Conservation (phyloP, 2,888 invertebrate species). For the Platycnemis pennipes region DNA sequence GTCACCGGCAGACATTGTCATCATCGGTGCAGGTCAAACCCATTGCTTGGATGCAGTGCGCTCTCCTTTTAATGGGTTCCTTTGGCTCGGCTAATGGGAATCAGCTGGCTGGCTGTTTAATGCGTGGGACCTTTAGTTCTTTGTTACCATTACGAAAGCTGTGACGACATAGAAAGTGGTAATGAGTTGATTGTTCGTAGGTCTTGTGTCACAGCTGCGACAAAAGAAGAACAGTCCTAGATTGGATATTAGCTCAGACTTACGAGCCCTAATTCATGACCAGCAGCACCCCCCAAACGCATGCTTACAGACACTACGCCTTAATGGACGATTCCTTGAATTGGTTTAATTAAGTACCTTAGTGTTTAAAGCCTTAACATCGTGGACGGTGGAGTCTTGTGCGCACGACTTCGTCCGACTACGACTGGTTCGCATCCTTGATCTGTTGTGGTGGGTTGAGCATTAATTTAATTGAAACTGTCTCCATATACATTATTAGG, state of each 20-base stretch:
- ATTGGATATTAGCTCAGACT: not conserved
- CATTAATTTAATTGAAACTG: too few relatives aligned
- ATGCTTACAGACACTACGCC: too few relatives aligned
- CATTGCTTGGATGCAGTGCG: not conserved
- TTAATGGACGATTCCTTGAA: too few relatives aligned
- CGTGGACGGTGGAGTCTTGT: too few relatives aligned
- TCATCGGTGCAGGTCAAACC: not conserved
- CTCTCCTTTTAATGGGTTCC: not conserved
- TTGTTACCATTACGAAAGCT: slow-evolving; percentile 21
- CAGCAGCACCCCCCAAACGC: too few relatives aligned
- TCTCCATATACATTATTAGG: too few relatives aligned
- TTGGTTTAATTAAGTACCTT: too few relatives aligned
- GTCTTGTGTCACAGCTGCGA: not conserved
- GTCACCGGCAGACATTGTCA: not conserved
- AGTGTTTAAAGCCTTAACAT: too few relatives aligned
- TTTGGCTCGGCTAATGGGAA: not conserved
- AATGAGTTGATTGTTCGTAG: not conserved
- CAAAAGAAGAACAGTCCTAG: not conserved
- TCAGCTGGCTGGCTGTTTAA: not conserved
- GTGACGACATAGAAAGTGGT: not conserved
- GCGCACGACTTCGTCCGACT: too few relatives aligned
- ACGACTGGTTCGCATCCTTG: too few relatives aligned
- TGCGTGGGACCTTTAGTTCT: not conserved
- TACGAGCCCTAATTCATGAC: not conserved
- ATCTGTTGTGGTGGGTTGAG: too few relatives aligned